Evolutionary conservation across 1,140 invertebrate genomes (phyloP), one percentile per base, ranked within the genome.

Genomic region (Metopolophium dirhodum): DNA sequence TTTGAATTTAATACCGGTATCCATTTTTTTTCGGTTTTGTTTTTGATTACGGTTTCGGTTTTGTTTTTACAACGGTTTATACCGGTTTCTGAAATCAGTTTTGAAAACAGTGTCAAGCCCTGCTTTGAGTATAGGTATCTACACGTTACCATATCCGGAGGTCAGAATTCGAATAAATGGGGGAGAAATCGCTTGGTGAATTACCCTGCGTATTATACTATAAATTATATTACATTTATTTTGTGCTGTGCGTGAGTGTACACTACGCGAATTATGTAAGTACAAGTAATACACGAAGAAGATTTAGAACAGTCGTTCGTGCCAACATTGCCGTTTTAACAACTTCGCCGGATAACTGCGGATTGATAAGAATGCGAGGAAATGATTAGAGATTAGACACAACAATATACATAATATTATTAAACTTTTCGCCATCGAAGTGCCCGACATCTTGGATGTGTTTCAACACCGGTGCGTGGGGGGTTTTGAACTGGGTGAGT

Each of bases 401-500:
- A 41, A 86, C 8, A 2, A 41, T 41, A 47, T 47, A 45, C 26
- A 47, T 20, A n/a, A 49, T 51, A 20, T 47, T 47, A 47, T 47
- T 47, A 47, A 35, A 20, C 51, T 88, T 88, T 88, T 88, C 86
- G 30, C n/a, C 6, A n/a, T 54, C 26, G 7, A 87, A 87, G 35
- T n/a, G 18, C 30, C 7, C 45, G 45, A 88, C 30, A 45, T 51
- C 49, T 54, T 37, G 49, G 49, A 89, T 37, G 87, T 37, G 87
- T 89, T 89, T 89, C 87, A 37, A 37, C 87, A 51, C n/a, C 35
- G 35, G 49, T 23, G 87, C 22, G 87, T 37, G 49, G 49, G 49
- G 87, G 49, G 2, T 54, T 89, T 54, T 54, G 47, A 89, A 89
- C 87, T 54, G 87, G 87, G 87, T n/a, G 87, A 54, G 87, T 89